These are phyloP conservation scores for Brachymystax lenok DNA, from an alignment of 2,797 vertebrate genomes.

Conservation along the genomic window DNA sequence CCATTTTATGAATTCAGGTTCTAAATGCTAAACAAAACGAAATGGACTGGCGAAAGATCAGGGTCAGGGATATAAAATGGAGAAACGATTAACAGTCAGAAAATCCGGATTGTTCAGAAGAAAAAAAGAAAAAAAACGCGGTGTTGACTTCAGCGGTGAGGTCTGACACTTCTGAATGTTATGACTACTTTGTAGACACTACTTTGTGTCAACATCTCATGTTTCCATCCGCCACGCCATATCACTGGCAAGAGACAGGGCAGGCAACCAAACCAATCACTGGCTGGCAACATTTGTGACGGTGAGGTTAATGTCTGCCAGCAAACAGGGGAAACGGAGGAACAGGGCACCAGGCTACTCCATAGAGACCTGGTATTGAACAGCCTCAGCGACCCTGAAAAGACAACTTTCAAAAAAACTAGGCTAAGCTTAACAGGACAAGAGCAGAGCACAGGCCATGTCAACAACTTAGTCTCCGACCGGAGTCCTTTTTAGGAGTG, in stretches of 20 bases:
- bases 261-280: conserved; percentile 3
- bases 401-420: too few relatives aligned
- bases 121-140: background rate
- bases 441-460: too few relatives aligned
- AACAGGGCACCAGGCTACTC: background rate
- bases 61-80: background rate
- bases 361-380: background rate
- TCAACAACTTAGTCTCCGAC: background rate
- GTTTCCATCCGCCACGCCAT: conserved; percentile 13
- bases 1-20: background rate
- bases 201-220: conserved; percentile 23
- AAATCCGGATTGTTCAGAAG: background rate
- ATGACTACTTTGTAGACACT: conserved; percentile 19
- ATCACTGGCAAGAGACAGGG: background rate
- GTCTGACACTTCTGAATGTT: background rate
- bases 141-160: conserved; percentile 28
- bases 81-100: background rate
- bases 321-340: conserved; percentile 30
- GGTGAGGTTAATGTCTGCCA: conserved; percentile 27
- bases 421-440: too few relatives aligned
- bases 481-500: background rate
- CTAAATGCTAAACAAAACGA: background rate
- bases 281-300: conserved; percentile 22
- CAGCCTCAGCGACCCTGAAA: too few relatives aligned
- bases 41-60: background rate